Base-by-base conservation (phyloP, 2,797 vertebrate species). In the Coregonus suidteri region DNA sequence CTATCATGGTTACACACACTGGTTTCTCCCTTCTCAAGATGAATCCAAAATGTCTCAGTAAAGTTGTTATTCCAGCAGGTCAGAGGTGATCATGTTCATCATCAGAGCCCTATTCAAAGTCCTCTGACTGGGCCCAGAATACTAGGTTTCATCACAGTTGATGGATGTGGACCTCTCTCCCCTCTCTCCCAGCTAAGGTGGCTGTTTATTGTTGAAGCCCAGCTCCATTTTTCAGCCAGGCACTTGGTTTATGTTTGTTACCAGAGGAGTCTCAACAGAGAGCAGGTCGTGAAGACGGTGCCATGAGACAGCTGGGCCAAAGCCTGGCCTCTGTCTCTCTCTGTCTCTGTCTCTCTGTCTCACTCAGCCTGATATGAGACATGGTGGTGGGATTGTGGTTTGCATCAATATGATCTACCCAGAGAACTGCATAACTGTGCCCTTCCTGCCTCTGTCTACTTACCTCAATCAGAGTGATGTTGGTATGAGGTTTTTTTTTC, bases 161-260 rank as follows among this genome's bases (percentile, higher is more conserved):
- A 64, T 64, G 59, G 59, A 64, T 64, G 59, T 68, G 34, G 13
- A 15, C 34, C 6, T 68, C 34, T 68, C 66, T 16, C 3, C 65
- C 18, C 31, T n/a, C 51, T 72, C 51, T 51, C 71, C 51, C 47
- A 13, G 71, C n/a, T 3, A 15, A 74, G 53, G 72, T 34, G 68
- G 67, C 51, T 80, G 79, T 82, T 83, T 85, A 75, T 84, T 82
- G 52, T 76, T 78, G 53, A 30, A 79, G 78, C 56, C 69, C 68
- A 56, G 72, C 75, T 68, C 64, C 80, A 81, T 88, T 83, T 78
- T 56, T 83, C 81, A 80, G 77, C 74, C 78, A 77, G 83, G 76
- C 81, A 81, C 73, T 73, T 75, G 78, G 82, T 82, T 81, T 79
- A 77, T 75, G 75, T 74, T 74, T 68, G 76, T 51, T 66, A 76